Percentiles rank a stretch among this genome's conserved stretches.
phyloP scores from a whole-genome alignment of 2,113 vertebrate genomes.

The Menidia beryllina region DNA sequence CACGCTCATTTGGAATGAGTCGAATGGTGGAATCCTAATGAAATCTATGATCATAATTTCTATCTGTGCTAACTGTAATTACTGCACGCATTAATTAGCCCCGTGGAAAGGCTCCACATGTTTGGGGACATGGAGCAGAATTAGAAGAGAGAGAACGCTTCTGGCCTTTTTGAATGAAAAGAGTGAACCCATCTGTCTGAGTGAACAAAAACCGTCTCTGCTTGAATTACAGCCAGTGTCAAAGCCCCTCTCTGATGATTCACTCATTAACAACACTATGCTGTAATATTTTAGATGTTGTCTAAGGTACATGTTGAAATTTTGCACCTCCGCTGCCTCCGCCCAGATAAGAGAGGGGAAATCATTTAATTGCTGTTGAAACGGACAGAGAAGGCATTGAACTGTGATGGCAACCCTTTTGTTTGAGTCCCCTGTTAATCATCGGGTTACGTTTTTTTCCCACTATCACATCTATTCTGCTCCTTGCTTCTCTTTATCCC shows the following conservation, averaged over 20 bases:
- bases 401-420: conserved; percentile 15
- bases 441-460: conserved; percentile 11
- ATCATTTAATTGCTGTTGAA: conserved; percentile 11
- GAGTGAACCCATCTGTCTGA: conserved; percentile 50
- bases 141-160: conserved; percentile 24
- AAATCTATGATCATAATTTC: conserved; percentile 70
- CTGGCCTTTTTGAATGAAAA: conserved; percentile 47
- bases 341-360: conserved; percentile 1
- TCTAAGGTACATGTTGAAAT: conserved; percentile 23
- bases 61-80: conserved; percentile 73
- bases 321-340: conserved; percentile 2
- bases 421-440: conserved; percentile 14
- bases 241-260: conserved; percentile 39
- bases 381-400: background rate
- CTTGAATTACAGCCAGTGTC: conserved; percentile 43
- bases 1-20: conserved; percentile 56
- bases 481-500: conserved; percentile 2
- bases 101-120: conserved; percentile 22
- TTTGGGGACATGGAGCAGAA: conserved; percentile 35
- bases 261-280: conserved; percentile 33
- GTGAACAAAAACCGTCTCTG: conserved; percentile 52
- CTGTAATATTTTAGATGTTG: conserved; percentile 28
- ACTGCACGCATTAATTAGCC: conserved; percentile 64
- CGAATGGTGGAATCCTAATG: conserved; percentile 61
- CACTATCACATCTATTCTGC: conserved; percentile 19